Conservation (phyloP, 2,113 vertebrate species). For the Oplegnathus fasciatus region DNA sequence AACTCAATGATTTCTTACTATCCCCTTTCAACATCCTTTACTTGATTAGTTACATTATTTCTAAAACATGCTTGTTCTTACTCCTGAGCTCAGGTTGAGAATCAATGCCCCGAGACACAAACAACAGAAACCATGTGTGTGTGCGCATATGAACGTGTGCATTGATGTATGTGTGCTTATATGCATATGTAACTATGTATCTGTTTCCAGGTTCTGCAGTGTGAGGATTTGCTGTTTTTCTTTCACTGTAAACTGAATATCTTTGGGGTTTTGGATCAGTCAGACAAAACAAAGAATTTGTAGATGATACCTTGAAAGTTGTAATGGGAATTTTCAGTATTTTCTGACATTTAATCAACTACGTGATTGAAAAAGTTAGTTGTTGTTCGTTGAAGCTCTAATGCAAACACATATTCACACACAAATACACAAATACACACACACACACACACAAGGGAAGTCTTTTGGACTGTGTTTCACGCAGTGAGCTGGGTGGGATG, state of each 20-base stretch:
- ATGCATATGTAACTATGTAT: no score
- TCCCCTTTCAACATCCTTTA: no score
- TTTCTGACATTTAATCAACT: background rate
- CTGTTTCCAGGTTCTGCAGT: background rate
- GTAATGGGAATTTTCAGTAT: background rate
- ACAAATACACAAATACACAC: background rate
- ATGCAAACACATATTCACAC: background rate
- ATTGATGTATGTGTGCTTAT: no score
- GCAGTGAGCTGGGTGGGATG: slow-evolving; percentile 3
- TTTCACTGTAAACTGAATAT: background rate
- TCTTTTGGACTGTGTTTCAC: background rate
- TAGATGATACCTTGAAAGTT: background rate
- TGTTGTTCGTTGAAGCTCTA: background rate
- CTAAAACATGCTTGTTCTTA: no score
- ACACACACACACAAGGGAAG: background rate
- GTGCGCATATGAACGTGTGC: no score
- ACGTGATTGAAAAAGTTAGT: background rate
- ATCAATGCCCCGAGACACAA: no score
- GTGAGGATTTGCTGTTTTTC: background rate
- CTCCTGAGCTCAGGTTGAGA: no score
- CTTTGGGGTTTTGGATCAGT: background rate
- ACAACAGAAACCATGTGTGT: no score
- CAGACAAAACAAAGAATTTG: background rate
- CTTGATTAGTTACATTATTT: no score
- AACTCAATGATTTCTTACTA: no score